These are phyloP conservation scores for Nebria brevicollis DNA, from an alignment of 2,888 invertebrate genomes.

Conservation along the genomic window DNA sequence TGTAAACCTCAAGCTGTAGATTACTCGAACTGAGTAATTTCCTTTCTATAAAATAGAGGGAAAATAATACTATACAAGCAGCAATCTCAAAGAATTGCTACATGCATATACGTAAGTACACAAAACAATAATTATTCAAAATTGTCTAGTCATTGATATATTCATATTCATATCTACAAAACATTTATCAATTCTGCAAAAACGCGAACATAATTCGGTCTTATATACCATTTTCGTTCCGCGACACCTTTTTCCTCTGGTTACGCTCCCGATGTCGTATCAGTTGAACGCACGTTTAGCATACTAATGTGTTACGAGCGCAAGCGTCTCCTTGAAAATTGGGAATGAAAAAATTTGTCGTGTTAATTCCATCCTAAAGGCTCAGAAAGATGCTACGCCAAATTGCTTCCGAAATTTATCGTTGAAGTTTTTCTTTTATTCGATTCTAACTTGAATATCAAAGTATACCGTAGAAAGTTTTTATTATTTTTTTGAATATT, in stretches of 20 bases:
- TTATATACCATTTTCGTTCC: neutral
- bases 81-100: neutral
- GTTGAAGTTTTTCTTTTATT: constrained; percentile 41
- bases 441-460: constrained; percentile 30
- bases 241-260: neutral
- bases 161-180: no score
- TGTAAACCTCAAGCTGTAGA: neutral
- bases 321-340: constrained; percentile 27
- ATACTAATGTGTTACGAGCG: constrained; percentile 34
- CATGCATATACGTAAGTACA: neutral
- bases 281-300: constrained; percentile 37
- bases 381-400: constrained; percentile 23
- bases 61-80: neutral
- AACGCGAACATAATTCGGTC: neutral
- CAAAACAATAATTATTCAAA: no score
- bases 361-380: constrained; percentile 42
- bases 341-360: constrained; percentile 43
- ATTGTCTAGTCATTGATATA: no score
- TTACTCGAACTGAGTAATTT: constrained; percentile 1
- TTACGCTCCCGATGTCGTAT: constrained; percentile 8
- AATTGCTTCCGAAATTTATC: constrained; percentile 39
- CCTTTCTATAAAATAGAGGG: neutral
- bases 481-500: neutral
- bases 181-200: neutral
- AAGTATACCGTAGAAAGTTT: neutral